phyloP scores from a whole-genome alignment of 64 coral and sea anemone species.

The Actinia equina region DNA sequence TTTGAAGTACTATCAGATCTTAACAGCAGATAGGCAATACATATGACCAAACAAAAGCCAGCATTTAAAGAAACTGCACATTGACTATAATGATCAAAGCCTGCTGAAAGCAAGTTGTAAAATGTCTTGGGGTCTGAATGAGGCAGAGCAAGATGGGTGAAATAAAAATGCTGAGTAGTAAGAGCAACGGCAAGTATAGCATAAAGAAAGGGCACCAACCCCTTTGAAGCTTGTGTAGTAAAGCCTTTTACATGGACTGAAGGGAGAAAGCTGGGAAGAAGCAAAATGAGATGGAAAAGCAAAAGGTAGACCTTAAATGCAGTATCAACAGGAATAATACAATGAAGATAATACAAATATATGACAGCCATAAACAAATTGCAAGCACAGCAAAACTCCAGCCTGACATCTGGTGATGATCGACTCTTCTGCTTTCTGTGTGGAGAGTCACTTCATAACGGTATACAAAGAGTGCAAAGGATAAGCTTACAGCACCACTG shows the following conservation, averaged over 20 bases:
- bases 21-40: conserved; percentile 32
- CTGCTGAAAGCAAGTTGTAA: conserved; percentile 22
- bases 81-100: conserved; percentile 42
- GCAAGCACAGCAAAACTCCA: conserved; percentile 34
- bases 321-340: conserved; percentile 19
- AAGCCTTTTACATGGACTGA: conserved; percentile 24
- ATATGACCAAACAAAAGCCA: conserved; percentile 46
- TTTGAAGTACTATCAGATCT: conserved; percentile 7
- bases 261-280: conserved; percentile 47
- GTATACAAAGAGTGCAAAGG: conserved; percentile 51
- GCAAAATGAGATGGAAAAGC: conserved; percentile 37
- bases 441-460: conserved; percentile 17
- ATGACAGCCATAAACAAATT: conserved; percentile 43
- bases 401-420: conserved; percentile 37
- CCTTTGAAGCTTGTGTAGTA: conserved; percentile 5
- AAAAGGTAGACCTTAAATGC: conserved; percentile 48
- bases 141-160: conserved; percentile 23
- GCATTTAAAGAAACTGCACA: conserved; percentile 26
- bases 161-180: conserved; percentile 43
- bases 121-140: conserved; percentile 13
- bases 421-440: conserved; percentile 17
- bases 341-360: conserved; percentile 37
- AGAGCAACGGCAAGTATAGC: conserved; percentile 15
- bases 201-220: conserved; percentile 23
- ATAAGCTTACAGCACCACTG: conserved; percentile 42